Evolutionary conservation across 2,113 vertebrate genomes (phyloP), one percentile per base, ranked within the genome.

Genomic region (Callaeas wilsoni): DNA sequence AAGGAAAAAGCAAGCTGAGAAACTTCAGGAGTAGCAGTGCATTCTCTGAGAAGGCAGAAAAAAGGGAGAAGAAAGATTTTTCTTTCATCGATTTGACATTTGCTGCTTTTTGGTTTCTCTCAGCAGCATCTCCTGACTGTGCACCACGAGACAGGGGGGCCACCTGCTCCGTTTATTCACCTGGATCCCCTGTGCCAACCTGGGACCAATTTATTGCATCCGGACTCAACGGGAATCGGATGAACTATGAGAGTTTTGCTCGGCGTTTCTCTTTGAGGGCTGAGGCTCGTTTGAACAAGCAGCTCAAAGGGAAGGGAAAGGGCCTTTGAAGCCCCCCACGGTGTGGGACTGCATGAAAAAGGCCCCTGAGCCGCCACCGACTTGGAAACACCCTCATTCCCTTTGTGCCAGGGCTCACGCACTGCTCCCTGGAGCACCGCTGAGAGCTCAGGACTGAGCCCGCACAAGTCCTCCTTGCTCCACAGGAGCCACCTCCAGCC

Each of bases 301-400:
- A 65, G 56, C 94, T 97, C 95, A 96, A 96, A 96, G 94, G 78
- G 93, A 90, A 87, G 55, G 25, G 6, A 94, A 81, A n/a, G 65
- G 70, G 39, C 46, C 84, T 97, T 90, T 95, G 92, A 97, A 94
- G 87, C 59, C 91, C 78, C 83, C 86, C 1, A 5, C 0, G 7
- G 92, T 39, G 87, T 75, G 87, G 70, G 79, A 92, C 87, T 81
- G 79, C 74, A 76, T 46, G 80, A 87, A 84, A 96, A 84, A 70
- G 35, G 65, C 82, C 89, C 90, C 5, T 37, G 89, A 96, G 90
- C 65, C 5, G 35, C 68, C 30, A 2, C 26, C 7, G 23, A 35
- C 59, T 91, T 5, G 0, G 15, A 5, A 89, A 90, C 86, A 89
- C 80, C 93, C 89, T 82, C 21, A 1, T 12, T 87, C 14, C 91